Percentiles rank a stretch among this genome's conserved stretches.
These are phyloP conservation scores for Poecilia wingei DNA, from an alignment of 2,797 vertebrate species.

Conservation along the genomic window DNA sequence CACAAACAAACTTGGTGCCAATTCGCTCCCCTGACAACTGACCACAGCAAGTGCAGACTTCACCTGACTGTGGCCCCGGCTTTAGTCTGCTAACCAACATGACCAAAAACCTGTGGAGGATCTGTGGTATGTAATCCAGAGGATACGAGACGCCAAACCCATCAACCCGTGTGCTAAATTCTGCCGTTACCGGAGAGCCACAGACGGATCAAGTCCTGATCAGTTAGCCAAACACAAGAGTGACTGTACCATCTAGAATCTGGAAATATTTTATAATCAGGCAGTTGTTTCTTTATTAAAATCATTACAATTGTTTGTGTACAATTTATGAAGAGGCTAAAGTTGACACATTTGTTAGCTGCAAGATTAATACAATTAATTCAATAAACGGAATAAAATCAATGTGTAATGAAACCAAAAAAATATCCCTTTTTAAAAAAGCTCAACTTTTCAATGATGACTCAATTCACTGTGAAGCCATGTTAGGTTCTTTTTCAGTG, in stretches of 20 bases:
- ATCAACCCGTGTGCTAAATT: neutral
- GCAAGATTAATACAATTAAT: neutral
- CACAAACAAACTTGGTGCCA: neutral
- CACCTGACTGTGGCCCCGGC: neutral
- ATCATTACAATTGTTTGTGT: neutral
- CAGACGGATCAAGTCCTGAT: neutral
- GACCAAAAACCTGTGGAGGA: neutral
- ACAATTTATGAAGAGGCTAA: neutral
- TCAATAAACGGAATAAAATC: neutral
- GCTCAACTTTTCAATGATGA: neutral
- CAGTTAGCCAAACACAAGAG: neutral
- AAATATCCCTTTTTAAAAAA: neutral
- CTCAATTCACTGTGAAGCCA: neutral
- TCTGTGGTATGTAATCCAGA: neutral
- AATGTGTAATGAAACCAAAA: neutral
- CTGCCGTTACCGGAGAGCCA: neutral
- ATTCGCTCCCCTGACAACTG: neutral
- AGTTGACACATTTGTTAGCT: neutral
- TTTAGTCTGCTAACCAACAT: neutral
- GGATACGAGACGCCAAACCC: neutral
- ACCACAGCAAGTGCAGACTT: neutral
- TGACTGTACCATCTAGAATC: neutral
- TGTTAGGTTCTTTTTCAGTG: conserved; percentile 32
- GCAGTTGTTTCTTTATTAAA: neutral
- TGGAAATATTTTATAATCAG: neutral